Evolutionary conservation across 2,113 vertebrate genomes (phyloP).

Genomic region (Cyprinodon tularosa): DNA sequence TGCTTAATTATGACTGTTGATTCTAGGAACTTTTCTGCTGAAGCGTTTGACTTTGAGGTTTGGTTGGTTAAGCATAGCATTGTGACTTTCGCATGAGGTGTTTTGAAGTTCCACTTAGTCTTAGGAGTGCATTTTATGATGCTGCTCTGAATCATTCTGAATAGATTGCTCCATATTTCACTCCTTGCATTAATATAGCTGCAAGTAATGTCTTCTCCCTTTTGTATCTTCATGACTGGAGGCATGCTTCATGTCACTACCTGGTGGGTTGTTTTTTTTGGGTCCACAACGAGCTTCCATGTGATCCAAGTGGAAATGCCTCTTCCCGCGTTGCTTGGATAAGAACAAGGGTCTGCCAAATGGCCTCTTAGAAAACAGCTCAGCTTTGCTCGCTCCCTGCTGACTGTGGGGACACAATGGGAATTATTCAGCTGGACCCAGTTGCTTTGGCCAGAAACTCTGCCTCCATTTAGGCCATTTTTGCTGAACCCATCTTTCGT

Average conservation of each 20-base stretch:
- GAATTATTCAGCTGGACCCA: constrained; percentile 74
- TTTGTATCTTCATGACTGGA: constrained; percentile 8
- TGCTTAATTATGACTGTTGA: no score
- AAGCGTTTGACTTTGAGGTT: neutral
- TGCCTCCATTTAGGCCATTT: constrained; percentile 74
- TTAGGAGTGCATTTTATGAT: constrained; percentile 1
- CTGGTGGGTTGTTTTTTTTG: constrained; percentile 1
- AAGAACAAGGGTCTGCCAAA: constrained; percentile 71
- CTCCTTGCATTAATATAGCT: neutral
- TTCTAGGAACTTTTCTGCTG: neutral
- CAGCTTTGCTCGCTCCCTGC: constrained; percentile 71
- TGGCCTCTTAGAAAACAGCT: constrained; percentile 74
- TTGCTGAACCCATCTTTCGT: constrained; percentile 72
- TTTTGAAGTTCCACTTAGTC: neutral
- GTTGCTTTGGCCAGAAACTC: constrained; percentile 69
- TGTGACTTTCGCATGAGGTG: neutral
- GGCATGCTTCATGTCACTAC: constrained; percentile 25
- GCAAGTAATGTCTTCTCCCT: neutral
- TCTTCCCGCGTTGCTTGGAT: constrained; percentile 68
- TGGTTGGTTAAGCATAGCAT: neutral
- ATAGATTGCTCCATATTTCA: neutral
- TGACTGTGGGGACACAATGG: constrained; percentile 79
- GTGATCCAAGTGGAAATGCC: constrained; percentile 66
- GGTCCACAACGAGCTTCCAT: constrained; percentile 41
- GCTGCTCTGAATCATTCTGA: neutral